These are phyloP conservation scores for Trichechus manatus DNA, from an alignment of 2,113 vertebrate species.

Conservation along the genomic window DNA sequence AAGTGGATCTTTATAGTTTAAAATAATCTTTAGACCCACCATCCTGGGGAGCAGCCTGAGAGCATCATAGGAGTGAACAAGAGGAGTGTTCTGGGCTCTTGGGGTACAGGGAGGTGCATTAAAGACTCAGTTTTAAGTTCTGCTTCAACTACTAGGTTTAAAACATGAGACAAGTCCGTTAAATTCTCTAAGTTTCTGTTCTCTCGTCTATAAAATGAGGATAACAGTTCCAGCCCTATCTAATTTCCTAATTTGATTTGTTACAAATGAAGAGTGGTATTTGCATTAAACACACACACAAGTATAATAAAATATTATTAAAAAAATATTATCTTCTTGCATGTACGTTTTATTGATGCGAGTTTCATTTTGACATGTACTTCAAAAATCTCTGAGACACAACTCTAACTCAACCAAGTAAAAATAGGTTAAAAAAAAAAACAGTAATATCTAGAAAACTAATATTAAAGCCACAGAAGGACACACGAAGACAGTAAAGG, in stretches of 20 bases:
- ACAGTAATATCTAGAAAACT: neutral
- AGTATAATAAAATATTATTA: neutral
- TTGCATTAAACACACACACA: neutral
- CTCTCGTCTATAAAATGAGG: neutral
- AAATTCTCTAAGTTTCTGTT: neutral
- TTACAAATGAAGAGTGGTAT: neutral
- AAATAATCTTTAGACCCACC: neutral
- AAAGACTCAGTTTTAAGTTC: neutral
- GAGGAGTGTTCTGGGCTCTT: neutral
- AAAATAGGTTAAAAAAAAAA: neutral
- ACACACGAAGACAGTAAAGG: neutral
- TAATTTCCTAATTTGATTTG: neutral
- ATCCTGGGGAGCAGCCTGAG: neutral
- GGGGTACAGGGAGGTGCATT: neutral
- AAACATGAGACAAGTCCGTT: neutral
- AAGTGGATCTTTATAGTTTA: neutral
- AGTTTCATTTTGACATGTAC: neutral
- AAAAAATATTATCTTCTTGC: neutral
- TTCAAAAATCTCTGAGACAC: neutral
- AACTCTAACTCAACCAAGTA: neutral
- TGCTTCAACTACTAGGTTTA: neutral
- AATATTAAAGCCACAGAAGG: neutral
- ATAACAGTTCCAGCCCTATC: neutral
- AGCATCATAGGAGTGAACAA: neutral
- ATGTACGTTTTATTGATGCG: neutral